Base-by-base conservation (phyloP, 2,888 invertebrate genomes). In the Abrostola triplasia region DNA sequence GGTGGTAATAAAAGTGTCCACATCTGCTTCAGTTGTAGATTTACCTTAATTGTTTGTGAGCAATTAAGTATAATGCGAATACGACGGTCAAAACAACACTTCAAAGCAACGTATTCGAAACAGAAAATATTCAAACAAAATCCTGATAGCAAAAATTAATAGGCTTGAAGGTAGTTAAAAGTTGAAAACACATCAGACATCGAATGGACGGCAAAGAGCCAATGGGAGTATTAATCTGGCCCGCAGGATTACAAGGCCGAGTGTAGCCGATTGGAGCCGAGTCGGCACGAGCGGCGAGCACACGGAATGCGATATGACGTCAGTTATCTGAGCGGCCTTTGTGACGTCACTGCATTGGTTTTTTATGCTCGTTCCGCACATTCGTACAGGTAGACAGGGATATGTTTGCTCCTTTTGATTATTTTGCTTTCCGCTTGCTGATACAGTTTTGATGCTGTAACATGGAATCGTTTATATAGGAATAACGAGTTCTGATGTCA, bases 241-340 rank as follows among this genome's bases (percentile, higher is more conserved):
- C 58, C 56, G 41, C 59, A 63, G 80, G 59, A 73, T 80, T 80
- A 80, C 70, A 53, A 59, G 59, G 42, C 35, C 44, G 47, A 47
- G 44, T 24, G 13, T 13, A 13, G n/a, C 56, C 10, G 42, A 48
- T 24, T 36, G 49, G 9, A 24, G 36, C 50, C 24, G 53, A 40
- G 24, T 11, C 10, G 49, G 11, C 38, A 47, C 49, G 36, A 38
- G 13, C 76, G 50, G 38, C n/a, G 42, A 54, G 40, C 61, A 66
- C 69, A 73, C 51, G 24, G 74, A 69, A 80, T 80, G 47, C 35
- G 75, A 63, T 60, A 70, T 73, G 66, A 77, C 63, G 70, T 56
- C 56, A 64, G 51, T 38, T 66, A 72, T 47, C 51, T 55, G 57
- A 73, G 56, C 64, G 40, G 61, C 53, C 70, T 73, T 73, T 77